These are phyloP conservation scores for Uropsilus gracilis DNA, from an alignment of 2,113 vertebrate species.

Conservation along the genomic window DNA sequence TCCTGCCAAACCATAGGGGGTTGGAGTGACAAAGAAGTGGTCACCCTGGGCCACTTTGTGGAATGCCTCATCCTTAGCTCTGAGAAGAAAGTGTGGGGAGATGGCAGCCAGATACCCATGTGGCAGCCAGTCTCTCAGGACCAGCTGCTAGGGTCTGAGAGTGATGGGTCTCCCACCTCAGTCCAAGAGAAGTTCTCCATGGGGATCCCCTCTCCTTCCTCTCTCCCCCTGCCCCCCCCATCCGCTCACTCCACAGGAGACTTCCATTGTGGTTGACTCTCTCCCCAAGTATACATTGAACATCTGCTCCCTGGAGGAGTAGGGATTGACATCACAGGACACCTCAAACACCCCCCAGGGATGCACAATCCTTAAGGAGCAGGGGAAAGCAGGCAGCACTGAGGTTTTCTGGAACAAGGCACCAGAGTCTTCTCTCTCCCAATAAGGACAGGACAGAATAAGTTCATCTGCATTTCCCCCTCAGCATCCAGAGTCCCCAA, in stretches of 20 bases:
- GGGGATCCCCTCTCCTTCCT: neutral
- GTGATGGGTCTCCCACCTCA: neutral
- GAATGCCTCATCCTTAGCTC: neutral
- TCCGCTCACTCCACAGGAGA: neutral
- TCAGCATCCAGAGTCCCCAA: neutral
- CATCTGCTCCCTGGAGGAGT: neutral
- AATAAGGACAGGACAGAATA: neutral
- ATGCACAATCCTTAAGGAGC: neutral
- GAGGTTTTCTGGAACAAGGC: neutral
- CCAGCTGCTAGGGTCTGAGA: neutral
- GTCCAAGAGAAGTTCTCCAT: too few species aligned
- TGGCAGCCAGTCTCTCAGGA: neutral
- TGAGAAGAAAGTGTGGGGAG: neutral
- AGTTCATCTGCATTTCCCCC: neutral
- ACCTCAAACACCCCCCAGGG: rapidly evolving
- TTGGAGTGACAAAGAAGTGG: neutral
- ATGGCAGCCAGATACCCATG: rapidly evolving
- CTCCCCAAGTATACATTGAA: rapidly evolving
- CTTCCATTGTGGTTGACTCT: rapidly evolving
- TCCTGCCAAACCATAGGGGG: neutral
- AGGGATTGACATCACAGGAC: neutral
- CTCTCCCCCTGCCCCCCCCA: too few species aligned
- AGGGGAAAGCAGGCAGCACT: neutral
- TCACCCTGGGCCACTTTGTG: neutral
- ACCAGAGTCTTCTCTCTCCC: neutral